Evolutionary conservation across 37 sponge, comb jelly and placozoan genomes (phyloP), one percentile per base, ranked within the genome.

Genomic region (Eunapius fragilis): DNA sequence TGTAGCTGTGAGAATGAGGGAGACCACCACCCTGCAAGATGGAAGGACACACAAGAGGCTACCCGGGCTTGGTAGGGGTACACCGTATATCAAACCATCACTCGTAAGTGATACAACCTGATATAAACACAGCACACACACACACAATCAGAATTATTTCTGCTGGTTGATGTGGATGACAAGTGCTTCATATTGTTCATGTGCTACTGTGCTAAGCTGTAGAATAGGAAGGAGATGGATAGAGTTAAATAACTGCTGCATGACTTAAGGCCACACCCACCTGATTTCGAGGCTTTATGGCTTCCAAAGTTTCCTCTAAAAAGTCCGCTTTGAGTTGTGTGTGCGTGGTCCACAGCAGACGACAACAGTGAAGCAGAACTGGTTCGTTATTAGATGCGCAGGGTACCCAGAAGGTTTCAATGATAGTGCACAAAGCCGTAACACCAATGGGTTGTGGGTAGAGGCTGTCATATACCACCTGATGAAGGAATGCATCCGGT

Each of bases 401-500:
- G 0, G 88, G 85, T 45, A 94, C 33, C 76, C 87, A 94, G 41
- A 94, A 94, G 24, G 90, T 83, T 41, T 74, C 84, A 36, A 94
- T 34, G 1, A 94, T 77, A 10, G 71, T 22, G 49, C 69, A 48
- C 25, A 85, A 35, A 3, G 68, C 75, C 12, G 77, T 41, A 48
- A 88, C 91, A 12, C 74, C 58, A 28, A 94, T 24, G 25, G 50
- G 19, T 13, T 84, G 86, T 5, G 76, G 25, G 9, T 84, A 77
- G 0, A 28, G 26, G 28, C 28, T 70, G 23, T 35, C 25, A n/a
- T 74, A 41, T 5, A 88, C 94, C 11, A 94, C 3, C n/a, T 49
- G 68, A 74, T 94, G 91, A 23, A 94, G 81, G 79, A 88, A 94
- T 24, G 86, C 78, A 70, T 94, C 94, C 0, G 91, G 91, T 13